Base-by-base conservation (phyloP, 2,888 invertebrate species). In the Xylota sylvarum region DNA sequence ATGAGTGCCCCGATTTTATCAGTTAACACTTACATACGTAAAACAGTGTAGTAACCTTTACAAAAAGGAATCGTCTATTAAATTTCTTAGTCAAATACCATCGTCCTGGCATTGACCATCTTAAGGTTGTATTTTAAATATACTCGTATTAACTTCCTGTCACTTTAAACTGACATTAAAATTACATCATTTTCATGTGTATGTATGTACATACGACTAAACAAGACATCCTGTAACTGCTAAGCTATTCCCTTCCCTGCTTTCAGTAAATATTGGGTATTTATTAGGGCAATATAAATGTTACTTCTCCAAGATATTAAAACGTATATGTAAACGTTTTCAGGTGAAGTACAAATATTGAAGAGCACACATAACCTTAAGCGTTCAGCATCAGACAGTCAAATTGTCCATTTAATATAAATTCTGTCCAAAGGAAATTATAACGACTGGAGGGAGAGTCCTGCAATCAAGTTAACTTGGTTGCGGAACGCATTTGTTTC, bases 271-370 rank as follows among this genome's bases (percentile, higher is more conserved):
- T 60, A 60, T 60, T 40, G 60, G 40, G 14, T n/a, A 60, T 43
- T 40, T 40, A 60, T 60, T 60, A 58, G 27, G 19, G 27, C 60
- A 37, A 58, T 58, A 60, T 27, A 60, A 60, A 40, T n/a, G 60
- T n/a, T 23, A 27, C 40, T 37, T 60, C 40, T 12, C n/a, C 12
- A 12, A 23, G 40, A 60, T 60, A 60, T 60, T 65, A 48, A 64
- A 64, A 48, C n/a, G 27, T 2, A 27, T 32, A 48, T n/a, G n/a
- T 48, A 64, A 65, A 65, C 48, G 32, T 48, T 65, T 65, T 48
- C 48, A 46, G 65, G 65, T 65, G 48, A 48, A 65, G 5, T 9
- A 32, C 46, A 65, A 65, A 65, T 65, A 48, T 65, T 65, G 65
- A 48, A 65, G 30, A 35, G 48, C 10, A 50, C 10, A 65, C 48